Percentiles rank a stretch among this genome's conserved stretches.
Evolutionary conservation across 2,888 invertebrate genomes (phyloP).

Genomic region (Cephalotes varians): DNA sequence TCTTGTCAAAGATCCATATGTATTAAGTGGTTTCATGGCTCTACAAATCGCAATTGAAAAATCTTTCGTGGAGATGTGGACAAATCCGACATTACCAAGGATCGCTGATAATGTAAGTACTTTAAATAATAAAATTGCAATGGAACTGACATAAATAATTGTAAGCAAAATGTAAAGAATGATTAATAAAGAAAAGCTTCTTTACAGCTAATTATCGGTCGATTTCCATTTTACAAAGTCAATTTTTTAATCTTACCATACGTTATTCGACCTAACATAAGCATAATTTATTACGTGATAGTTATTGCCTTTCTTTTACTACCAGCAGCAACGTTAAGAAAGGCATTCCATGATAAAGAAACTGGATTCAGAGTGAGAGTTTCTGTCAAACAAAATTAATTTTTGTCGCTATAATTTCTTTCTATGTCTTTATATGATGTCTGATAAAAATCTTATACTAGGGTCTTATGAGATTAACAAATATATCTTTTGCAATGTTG

Average conservation of each 20-base stretch:
- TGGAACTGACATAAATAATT: neutral
- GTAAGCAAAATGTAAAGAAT: neutral
- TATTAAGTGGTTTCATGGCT: slow-evolving; percentile 67
- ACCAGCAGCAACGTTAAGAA: slow-evolving; percentile 61
- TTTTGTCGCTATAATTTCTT: neutral
- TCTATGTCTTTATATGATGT: neutral
- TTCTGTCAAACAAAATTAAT: neutral
- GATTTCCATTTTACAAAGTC: slow-evolving; percentile 63
- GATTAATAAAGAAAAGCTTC: neutral
- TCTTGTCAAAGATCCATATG: slow-evolving; percentile 63
- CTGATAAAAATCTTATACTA: slow-evolving; percentile 33
- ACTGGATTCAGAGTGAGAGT: slow-evolving; percentile 70
- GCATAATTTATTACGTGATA: slow-evolving; percentile 68
- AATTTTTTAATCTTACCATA: slow-evolving; percentile 64
- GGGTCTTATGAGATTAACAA: slow-evolving; percentile 66
- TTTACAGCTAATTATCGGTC: slow-evolving; percentile 60
- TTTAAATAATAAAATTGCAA: neutral
- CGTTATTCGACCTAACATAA: slow-evolving; percentile 63
- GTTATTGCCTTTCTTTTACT: slow-evolving; percentile 62
- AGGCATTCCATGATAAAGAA: slow-evolving; percentile 66
- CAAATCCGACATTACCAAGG: slow-evolving; percentile 37
- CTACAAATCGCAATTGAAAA: slow-evolving; percentile 70
- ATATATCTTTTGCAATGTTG: slow-evolving; percentile 55
- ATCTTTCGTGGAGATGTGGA: slow-evolving; percentile 66
- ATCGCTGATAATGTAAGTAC: slow-evolving; percentile 50